A percentile compares a stretch with the other conserved stretches of the same genome.
Evolutionary conservation across 2,888 invertebrate genomes (phyloP).

Genomic region (Protonemura montana): DNA sequence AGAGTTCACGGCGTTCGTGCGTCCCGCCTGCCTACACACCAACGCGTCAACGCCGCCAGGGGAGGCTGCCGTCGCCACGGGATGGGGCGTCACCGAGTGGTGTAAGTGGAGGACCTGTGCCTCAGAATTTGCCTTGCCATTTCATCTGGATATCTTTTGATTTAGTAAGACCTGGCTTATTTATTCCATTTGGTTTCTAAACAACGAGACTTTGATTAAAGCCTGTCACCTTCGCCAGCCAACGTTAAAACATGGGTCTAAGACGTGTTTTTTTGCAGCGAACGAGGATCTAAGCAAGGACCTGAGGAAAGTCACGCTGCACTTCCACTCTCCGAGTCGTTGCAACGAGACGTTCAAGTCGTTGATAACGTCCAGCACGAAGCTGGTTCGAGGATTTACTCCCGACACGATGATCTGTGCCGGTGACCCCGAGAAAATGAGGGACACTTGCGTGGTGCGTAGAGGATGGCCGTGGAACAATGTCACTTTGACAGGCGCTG

Average conservation of each 20-base stretch:
- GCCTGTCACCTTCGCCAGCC: no score
- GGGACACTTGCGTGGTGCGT: constrained; percentile 56
- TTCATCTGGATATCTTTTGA: no score
- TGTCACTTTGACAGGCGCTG: no score
- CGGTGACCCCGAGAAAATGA: constrained; percentile 56
- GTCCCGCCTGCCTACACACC: constrained; percentile 68
- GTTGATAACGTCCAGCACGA: constrained; percentile 45
- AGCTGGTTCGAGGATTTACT: constrained; percentile 51
- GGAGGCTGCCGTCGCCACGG: constrained; percentile 65
- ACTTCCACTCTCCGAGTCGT: constrained; percentile 21
- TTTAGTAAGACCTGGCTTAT: no score
- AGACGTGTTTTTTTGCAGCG: constrained; percentile 30
- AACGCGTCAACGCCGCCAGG: constrained; percentile 31
- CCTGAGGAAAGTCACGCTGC: constrained; percentile 44
- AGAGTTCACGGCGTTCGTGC: constrained; percentile 63
- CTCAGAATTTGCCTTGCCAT: no score
- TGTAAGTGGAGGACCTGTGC: constrained; percentile 26
- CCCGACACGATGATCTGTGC: constrained; percentile 55
- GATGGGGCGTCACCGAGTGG: constrained; percentile 65
- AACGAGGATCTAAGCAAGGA: constrained; percentile 52
- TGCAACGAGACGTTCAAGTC: constrained; percentile 52
- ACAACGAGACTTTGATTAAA: no score
- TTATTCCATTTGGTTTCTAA: no score
- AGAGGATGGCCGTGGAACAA: no score
- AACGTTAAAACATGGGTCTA: no score